Evolutionary conservation across 2,888 invertebrate species (phyloP), one percentile per base, ranked within the genome.

Genomic region (Agrotis ipsilon): DNA sequence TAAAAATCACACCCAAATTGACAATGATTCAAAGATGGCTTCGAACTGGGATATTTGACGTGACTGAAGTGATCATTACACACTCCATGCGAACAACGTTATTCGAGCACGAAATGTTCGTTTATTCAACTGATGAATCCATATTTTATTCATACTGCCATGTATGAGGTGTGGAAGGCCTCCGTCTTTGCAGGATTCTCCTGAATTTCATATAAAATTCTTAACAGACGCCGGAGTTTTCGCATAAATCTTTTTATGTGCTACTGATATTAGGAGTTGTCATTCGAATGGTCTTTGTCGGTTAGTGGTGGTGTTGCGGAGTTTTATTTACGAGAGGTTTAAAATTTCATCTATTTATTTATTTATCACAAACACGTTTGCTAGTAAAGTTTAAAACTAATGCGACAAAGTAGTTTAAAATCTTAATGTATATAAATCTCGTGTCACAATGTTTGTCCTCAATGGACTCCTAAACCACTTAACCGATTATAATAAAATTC

Each of bases 141-240:
- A 94, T 94, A 94, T 94, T 93, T 94, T 94, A 94, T 94, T 94
- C 94, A 94, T 93, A 91, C 88, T 88, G 86, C 89, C 87, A 81
- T 88, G 88, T 90, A 90, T 89, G 87, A 92, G 89, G 88, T 89
- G 87, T 84, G 69, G 86, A 80, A 82, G 82, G 80, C 85, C 82
- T 87, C 61, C 74, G 59, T 78, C 72, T 76, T 83, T 85, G 84
- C 86, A 82, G 86, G 81, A 82, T 86, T 86, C 62, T 68, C 59
- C 80, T 78, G 73, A 79, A 86, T 84, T 89, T 88, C 81, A 87
- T 88, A 89, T 87, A 80, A 88, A 89, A 88, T 82, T 88, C 85
- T 85, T 86, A 84, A 85, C 77, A 86, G 71, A 77, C 71, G 75
- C 72, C 55, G 72, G 74, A 77, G 80, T 86, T 84, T 87, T 85